Evolutionary conservation across 2,113 vertebrate genomes (phyloP), one percentile per base, ranked within the genome.

Genomic region (Donacobius atricapilla): DNA sequence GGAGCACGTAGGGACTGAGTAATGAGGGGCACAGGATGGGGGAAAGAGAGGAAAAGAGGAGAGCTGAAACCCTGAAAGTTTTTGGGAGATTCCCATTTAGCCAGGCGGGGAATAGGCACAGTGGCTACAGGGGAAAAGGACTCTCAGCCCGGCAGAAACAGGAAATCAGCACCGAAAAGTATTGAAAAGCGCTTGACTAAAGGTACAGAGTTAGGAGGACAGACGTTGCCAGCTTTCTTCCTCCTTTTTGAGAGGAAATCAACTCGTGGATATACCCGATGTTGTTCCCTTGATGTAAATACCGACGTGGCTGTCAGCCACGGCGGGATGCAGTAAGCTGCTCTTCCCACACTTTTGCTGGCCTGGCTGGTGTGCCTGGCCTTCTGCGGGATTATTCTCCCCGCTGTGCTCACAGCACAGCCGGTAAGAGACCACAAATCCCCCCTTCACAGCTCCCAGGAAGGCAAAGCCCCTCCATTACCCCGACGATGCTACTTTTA

Each of bases 381-480:
- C 97, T 98, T 98, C 97, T 97, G 97, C 97, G 97, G 93, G 94
- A 98, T 97, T 96, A 75, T 94, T 97, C 93, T 95, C 77, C 82
- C 87, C 69, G 66, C 89, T 44, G 69, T 89, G 80, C 77, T 81
- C 95, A 76, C 87, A 91, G 96, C 97, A 96, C 89, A 83, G 89
- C 92, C 89, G 96, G 85, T 87, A 87, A 83, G 95, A 96, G 96
- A 92, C 79, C 70, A 69, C 94, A 91, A 91, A 95, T 93, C 92
- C 44, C 73, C 94, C 96, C 96, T 97, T 96, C 85, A 93, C 37
- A 50, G 27, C 83, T 61, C 40, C 83, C 89, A 65, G 68, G 39
- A 18, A 60, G 61, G 31, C 33, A 40, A 50, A 91, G 22, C 35
- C 30, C 93, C 85, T 94, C 95, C 96, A 90, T 96, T 96, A 89